Evolutionary conservation across 1,140 invertebrate species (phyloP).

Genomic region (Coelopa frigida): DNA sequence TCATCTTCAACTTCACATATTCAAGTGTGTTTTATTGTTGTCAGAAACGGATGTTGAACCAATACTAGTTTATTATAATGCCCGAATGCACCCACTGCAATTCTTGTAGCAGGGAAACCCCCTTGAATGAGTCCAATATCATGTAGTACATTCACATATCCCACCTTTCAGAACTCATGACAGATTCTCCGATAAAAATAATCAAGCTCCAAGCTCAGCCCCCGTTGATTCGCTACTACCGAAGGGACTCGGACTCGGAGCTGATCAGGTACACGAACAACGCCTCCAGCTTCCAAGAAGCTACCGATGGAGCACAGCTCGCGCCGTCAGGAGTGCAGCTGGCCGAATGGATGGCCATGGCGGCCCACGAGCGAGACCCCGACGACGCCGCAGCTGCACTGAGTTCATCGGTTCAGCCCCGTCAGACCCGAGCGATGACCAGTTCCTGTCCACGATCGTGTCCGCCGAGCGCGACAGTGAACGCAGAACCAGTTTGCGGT

Average conservation of each 20-base stretch:
- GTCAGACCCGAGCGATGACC: conserved; percentile 26
- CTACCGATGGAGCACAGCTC: background rate
- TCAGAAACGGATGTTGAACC: too few species aligned
- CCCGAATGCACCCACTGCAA: too few species aligned
- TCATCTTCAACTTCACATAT: too few species aligned
- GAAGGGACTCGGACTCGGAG: conserved; percentile 17
- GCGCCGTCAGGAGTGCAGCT: background rate
- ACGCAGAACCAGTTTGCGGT: conserved; percentile 78
- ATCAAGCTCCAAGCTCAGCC: conserved; percentile 36
- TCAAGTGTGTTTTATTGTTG: too few species aligned
- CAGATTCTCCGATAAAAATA: conserved; percentile 40
- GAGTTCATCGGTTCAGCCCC: too few species aligned
- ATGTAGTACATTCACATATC: too few species aligned
- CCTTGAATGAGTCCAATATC: too few species aligned
- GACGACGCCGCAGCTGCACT: conserved; percentile 1
- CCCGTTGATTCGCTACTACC: conserved; percentile 37
- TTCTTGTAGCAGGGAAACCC: too few species aligned
- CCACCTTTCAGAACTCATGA: conserved; percentile 32
- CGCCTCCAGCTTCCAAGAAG: background rate
- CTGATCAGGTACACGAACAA: background rate
- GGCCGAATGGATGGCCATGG: conserved; percentile 1
- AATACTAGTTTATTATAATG: too few species aligned
- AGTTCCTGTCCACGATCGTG: conserved; percentile 68
- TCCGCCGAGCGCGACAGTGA: conserved; percentile 53
- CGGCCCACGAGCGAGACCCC: background rate